Evolutionary conservation across 2,797 vertebrate genomes (phyloP).

Genomic region (Megalops cyprinoides): DNA sequence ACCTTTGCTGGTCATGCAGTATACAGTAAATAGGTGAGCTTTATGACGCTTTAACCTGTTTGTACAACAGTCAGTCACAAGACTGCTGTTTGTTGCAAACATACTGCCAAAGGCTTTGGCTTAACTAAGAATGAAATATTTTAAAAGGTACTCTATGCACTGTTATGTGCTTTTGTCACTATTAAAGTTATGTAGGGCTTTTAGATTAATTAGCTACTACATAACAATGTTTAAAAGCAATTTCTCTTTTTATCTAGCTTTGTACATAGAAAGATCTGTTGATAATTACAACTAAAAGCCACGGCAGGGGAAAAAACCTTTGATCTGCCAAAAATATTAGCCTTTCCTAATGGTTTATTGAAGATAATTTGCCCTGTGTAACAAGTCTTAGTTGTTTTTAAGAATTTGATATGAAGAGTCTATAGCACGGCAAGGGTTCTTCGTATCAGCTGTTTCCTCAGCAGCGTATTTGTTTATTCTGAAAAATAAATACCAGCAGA

Average conservation of each 20-base stretch:
- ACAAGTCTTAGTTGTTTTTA: slow-evolving; percentile 67
- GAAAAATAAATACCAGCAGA: slow-evolving; percentile 44
- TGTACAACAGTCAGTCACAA: not conserved
- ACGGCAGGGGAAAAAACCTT: slow-evolving; percentile 57
- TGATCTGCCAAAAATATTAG: slow-evolving; percentile 75
- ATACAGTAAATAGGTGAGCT: too few relatives aligned
- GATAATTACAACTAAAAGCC: slow-evolving; percentile 67
- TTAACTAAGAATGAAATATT: not conserved
- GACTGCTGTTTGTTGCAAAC: slow-evolving; percentile 23
- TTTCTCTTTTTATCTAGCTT: slow-evolving; percentile 41
- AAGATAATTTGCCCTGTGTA: slow-evolving; percentile 71
- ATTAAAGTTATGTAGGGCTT: not conserved
- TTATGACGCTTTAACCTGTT: too few relatives aligned
- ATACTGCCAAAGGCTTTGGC: not conserved
- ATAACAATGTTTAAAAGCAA: slow-evolving; percentile 46
- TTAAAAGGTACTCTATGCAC: slow-evolving; percentile 34
- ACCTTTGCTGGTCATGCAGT: too few relatives aligned
- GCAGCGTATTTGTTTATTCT: slow-evolving; percentile 46
- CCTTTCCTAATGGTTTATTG: slow-evolving; percentile 60
- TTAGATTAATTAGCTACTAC: slow-evolving; percentile 45
- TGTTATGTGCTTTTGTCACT: not conserved
- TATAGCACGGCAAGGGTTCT: slow-evolving; percentile 46
- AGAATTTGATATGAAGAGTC: slow-evolving; percentile 69
- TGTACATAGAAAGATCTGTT: slow-evolving; percentile 35
- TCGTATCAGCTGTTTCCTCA: slow-evolving; percentile 46